Evolutionary conservation across 2,797 vertebrate species (phyloP).

Genomic region (Esox masquinongy): DNA sequence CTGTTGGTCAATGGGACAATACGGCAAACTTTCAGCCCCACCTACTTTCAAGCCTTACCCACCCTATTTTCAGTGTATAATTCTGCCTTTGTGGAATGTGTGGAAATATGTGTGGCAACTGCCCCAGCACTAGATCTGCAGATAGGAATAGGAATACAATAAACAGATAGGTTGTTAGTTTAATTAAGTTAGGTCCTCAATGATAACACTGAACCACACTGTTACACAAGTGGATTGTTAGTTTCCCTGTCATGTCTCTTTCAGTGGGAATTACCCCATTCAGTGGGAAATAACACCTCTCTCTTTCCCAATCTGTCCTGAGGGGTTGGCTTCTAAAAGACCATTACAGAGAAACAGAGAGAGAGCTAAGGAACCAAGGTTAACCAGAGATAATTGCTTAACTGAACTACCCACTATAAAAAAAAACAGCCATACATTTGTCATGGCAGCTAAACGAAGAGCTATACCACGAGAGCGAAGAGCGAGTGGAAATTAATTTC

Average conservation of each 20-base stretch:
- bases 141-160: constrained; percentile 28
- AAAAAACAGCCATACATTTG: constrained; percentile 4
- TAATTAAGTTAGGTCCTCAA: constrained; percentile 45
- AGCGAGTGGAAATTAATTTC: constrained; percentile 15
- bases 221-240: constrained; percentile 45
- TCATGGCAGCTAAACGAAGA: constrained; percentile 25
- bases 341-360: constrained; percentile 21
- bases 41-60: neutral
- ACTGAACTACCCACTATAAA: no score
- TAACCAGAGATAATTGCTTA: constrained; percentile 19
- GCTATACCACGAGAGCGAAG: constrained; percentile 7
- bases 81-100: constrained; percentile 49
- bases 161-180: constrained; percentile 21
- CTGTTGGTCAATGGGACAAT: constrained; percentile 29
- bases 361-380: neutral
- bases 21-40: constrained; percentile 23
- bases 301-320: constrained; percentile 28
- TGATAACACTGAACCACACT: constrained; percentile 39
- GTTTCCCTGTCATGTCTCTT: constrained; percentile 36
- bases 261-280: constrained; percentile 13
- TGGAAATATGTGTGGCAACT: constrained; percentile 20
- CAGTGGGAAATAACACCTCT: constrained; percentile 23
- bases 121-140: constrained; percentile 23
- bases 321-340: constrained; percentile 25
- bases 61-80: constrained; percentile 45